Evolutionary conservation across 2,797 vertebrate species (phyloP).

Genomic region (Cossypha heuglini): DNA sequence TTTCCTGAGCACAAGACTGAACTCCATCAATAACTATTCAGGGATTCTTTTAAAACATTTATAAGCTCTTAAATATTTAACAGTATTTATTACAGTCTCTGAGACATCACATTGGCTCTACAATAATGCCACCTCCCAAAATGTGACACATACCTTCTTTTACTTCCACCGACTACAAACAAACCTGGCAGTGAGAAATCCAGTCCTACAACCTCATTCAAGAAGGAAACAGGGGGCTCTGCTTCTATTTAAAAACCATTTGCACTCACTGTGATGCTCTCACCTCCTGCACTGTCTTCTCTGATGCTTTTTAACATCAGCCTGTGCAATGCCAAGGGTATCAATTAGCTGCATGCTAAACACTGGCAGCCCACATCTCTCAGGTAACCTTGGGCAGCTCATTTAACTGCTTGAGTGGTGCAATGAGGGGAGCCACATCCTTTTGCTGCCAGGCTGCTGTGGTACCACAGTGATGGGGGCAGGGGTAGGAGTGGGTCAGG

Average conservation of each 20-base stretch:
- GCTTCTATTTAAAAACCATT: background rate
- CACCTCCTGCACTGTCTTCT: background rate
- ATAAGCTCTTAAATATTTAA: constrained; percentile 63
- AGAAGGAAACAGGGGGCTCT: background rate
- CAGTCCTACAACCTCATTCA: constrained; percentile 34
- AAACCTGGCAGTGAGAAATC: constrained; percentile 9
- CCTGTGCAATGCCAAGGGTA: background rate
- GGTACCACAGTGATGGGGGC: rapidly evolving
- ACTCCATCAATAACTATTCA: constrained; percentile 20
- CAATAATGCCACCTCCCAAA: constrained; percentile 16
- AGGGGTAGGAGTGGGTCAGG: rapidly evolving
- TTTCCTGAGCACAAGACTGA: background rate
- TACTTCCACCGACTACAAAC: background rate
- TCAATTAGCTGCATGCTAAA: background rate
- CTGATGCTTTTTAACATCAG: background rate
- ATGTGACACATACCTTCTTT: background rate
- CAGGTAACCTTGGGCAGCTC: background rate
- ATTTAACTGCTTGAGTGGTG: background rate
- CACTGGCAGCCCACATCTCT: background rate
- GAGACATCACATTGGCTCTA: background rate
- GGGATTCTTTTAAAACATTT: constrained; percentile 52
- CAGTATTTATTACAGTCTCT: background rate
- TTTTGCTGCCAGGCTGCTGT: background rate
- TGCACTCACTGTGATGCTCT: background rate
- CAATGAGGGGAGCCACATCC: background rate